Conservation (phyloP, 2,888 invertebrate genomes). For the Julus scanicus region DNA sequence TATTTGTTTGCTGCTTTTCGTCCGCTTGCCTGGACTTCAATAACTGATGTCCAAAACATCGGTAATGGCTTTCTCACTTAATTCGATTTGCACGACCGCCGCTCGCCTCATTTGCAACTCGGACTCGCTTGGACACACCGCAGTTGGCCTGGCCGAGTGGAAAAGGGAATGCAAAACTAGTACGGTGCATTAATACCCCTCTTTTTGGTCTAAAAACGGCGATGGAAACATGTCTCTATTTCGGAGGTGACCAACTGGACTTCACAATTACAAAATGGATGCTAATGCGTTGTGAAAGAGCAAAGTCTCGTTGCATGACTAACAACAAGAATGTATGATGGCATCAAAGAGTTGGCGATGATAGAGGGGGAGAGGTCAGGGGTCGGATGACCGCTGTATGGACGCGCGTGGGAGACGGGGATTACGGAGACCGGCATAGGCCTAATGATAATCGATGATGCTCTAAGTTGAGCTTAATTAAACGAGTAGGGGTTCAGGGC, state of each 20-base stretch:
- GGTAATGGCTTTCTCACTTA: conserved; percentile 49
- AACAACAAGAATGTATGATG: background rate
- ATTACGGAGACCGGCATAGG: no score
- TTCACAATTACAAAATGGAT: conserved; percentile 6
- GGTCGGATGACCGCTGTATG: conserved; percentile 22
- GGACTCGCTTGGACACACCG: conserved; percentile 38
- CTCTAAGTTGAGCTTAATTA: no score
- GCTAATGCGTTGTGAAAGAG: conserved; percentile 23
- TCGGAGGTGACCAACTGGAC: conserved; percentile 38
- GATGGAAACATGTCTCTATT: conserved; percentile 12
- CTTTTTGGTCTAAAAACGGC: conserved; percentile 8
- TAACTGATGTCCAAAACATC: conserved; percentile 51
- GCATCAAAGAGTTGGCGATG: conserved; percentile 42
- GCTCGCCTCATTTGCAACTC: conserved; percentile 44
- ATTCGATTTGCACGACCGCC: conserved; percentile 52
- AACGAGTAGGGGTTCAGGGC: no score
- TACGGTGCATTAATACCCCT: background rate
- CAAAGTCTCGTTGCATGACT: background rate
- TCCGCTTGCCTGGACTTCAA: conserved; percentile 51
- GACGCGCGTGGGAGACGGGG: background rate
- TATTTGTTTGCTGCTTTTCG: conserved; percentile 29
- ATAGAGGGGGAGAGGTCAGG: conserved; percentile 5
- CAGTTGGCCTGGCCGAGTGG: conserved; percentile 10
- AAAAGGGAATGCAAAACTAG: conserved; percentile 31
- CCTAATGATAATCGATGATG: no score